Conservation (phyloP, 2,113 vertebrate species). For the Zeus faber region DNA sequence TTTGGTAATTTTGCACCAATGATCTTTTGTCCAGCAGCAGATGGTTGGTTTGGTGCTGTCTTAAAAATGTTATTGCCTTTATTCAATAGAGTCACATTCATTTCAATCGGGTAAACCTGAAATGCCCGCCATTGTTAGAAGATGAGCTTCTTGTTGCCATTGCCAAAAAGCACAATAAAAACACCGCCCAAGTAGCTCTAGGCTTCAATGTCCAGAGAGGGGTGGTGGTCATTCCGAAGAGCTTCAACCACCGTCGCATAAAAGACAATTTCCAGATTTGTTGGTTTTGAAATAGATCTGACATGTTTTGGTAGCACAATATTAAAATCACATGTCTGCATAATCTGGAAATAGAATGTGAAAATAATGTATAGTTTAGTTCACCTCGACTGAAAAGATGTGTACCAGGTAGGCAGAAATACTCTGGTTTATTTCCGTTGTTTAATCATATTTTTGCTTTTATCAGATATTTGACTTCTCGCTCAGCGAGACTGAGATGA, state of each 20-base stretch:
- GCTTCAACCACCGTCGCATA: constrained; percentile 82
- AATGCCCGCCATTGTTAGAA: constrained; percentile 68
- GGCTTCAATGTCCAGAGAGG: constrained; percentile 82
- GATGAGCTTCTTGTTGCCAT: constrained; percentile 65
- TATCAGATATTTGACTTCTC: constrained; percentile 92
- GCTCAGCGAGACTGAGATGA: constrained; percentile 88
- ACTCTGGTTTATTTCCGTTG: too few relatives aligned
- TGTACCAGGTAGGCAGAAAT: too few relatives aligned
- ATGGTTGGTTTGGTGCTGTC: too few relatives aligned
- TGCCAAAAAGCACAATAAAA: constrained; percentile 69
- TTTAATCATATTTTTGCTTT: neutral
- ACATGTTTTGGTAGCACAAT: too few relatives aligned
- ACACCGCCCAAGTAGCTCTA: constrained; percentile 66
- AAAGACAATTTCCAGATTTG: constrained; percentile 88
- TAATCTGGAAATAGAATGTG: too few relatives aligned
- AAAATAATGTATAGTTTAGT: neutral
- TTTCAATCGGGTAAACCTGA: constrained; percentile 76
- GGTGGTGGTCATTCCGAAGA: constrained; percentile 92
- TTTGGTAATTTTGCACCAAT: too few relatives aligned
- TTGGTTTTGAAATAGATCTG: too few relatives aligned
- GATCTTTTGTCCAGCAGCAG: too few relatives aligned
- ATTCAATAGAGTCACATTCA: too few relatives aligned
- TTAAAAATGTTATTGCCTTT: too few relatives aligned
- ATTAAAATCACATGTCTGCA: too few relatives aligned
- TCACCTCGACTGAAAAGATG: too few relatives aligned